Base-by-base conservation (phyloP, 30 jellyfish, hydroid and myxozoan genomes). In the Nemopilema nomurai region DNA sequence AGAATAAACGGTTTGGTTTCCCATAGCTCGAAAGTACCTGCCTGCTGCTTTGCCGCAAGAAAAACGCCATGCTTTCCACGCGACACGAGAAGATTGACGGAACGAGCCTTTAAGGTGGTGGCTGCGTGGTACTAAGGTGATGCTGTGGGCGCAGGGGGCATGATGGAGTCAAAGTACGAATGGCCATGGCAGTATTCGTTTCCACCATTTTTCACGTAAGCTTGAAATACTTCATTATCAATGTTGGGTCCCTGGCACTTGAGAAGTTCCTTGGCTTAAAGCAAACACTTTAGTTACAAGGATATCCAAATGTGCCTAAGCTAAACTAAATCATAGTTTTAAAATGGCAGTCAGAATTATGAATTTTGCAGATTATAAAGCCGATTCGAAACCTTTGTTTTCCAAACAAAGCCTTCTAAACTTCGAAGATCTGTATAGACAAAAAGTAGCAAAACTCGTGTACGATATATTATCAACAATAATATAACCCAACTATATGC, bases 141-240 rank as follows among this genome's bases (percentile, higher is more conserved):
- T n/a, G n/a, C n/a, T n/a, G n/a, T n/a, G n/a, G n/a, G n/a, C n/a
- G n/a, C n/a, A n/a, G 18, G 30, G 9, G 53, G 9, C 81, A 41
- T 41, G 57, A 41, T 41, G 57, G 57, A 41, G 57, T 41, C 57
- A 41, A 13, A 13, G 9, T 41, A 3, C 57, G 57, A 41, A 41
- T 41, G 57, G 57, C 57, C 57, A 13, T 41, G 57, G 57, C 57
- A 41, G 57, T 41, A 41, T 41, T 41, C 57, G 6, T 41, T 41
- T 13, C 90, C 29, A 85, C 92, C 62, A 90, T 83, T 52, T 90
- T 51, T 18, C 85, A n/a, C 30, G 71, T 1, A 28, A 90, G 74
- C 17, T 83, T 69, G 0, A 0, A 69, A 3, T 71, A 18, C 0
- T 64, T 23, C 16, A 80, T n/a, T n/a, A n/a, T n/a, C n/a, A n/a